These are phyloP conservation scores for Caenorhabditis panamensis DNA, from an alignment of 2,888 invertebrate species.

Conservation along the genomic window DNA sequence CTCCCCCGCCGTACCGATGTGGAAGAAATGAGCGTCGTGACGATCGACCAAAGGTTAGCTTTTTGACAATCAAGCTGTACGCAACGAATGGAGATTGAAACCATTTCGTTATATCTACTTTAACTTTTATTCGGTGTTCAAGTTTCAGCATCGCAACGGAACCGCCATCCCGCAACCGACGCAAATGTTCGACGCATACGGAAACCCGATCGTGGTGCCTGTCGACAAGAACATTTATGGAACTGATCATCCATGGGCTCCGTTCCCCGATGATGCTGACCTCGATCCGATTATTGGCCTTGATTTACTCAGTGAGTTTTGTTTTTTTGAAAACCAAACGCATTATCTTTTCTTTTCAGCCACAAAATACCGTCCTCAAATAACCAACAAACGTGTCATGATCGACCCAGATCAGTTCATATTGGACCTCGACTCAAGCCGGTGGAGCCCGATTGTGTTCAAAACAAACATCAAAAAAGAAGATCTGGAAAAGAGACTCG, in stretches of 20 bases:
- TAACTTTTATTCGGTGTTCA: too few relatives aligned
- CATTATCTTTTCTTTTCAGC: conserved; percentile 34
- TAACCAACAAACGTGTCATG: conserved; percentile 53
- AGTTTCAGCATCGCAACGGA: conserved; percentile 39
- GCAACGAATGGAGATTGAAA: background rate
- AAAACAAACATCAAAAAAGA: conserved; percentile 42
- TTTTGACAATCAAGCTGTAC: background rate
- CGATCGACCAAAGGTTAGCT: conserved; percentile 11
- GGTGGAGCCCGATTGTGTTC: conserved; percentile 54
- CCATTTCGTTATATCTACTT: background rate
- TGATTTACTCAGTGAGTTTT: conserved; percentile 52
- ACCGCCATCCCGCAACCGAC: conserved; percentile 21
- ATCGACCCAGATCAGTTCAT: conserved; percentile 58
- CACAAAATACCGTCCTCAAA: conserved; percentile 51
- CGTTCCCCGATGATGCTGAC: conserved; percentile 50
- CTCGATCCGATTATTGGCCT: conserved; percentile 55
- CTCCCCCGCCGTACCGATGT: background rate
- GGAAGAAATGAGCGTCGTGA: conserved; percentile 11
- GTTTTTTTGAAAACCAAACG: background rate
- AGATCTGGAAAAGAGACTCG: conserved; percentile 35
- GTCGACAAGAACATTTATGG: conserved; percentile 51
- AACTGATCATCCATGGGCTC: conserved; percentile 52
- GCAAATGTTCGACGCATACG: conserved; percentile 29
- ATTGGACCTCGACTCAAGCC: conserved; percentile 52
- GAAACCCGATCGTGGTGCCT: conserved; percentile 33